A percentile compares a stretch with the other conserved stretches of the same genome.
Conservation (phyloP, 2,888 invertebrate genomes). For the Drosophila nigricruria region DNA sequence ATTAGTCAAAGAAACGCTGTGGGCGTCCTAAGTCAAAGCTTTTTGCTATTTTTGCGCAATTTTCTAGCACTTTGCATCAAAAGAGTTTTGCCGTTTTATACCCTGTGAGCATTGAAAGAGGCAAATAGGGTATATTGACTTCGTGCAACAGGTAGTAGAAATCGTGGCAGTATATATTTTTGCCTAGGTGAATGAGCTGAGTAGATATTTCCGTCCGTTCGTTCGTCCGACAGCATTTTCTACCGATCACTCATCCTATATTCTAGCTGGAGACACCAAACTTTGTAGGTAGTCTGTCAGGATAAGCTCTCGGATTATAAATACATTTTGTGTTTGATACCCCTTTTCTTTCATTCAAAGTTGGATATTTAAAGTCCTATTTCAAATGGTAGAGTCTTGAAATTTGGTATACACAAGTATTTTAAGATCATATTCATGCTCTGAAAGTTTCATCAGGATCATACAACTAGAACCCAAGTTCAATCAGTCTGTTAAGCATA, state of each 20-base stretch:
- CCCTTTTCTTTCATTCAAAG: fast-evolving
- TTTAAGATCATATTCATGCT: background rate
- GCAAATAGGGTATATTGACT: background rate
- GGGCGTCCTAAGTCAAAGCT: background rate
- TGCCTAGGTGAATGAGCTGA: background rate
- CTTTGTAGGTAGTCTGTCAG: background rate
- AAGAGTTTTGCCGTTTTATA: constrained; percentile 16
- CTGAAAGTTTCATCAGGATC: background rate
- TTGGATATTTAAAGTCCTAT: fast-evolving
- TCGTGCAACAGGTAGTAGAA: background rate
- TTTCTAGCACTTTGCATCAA: constrained; percentile 22
- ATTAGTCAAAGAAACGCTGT: constrained; percentile 31
- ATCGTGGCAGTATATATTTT: background rate
- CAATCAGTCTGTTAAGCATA: background rate
- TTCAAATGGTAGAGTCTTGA: background rate
- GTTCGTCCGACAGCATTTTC: background rate
- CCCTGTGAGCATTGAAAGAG: background rate
- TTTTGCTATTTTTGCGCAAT: constrained; percentile 16
- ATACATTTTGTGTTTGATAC: fast-evolving
- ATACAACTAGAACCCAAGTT: background rate
- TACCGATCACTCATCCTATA: background rate
- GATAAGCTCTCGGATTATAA: background rate
- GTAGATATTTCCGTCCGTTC: too few relatives aligned
- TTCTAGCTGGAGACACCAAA: background rate
- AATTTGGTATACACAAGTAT: background rate